Evolutionary conservation across 2,797 vertebrate genomes (phyloP).

Genomic region (Microhierax caerulescens): DNA sequence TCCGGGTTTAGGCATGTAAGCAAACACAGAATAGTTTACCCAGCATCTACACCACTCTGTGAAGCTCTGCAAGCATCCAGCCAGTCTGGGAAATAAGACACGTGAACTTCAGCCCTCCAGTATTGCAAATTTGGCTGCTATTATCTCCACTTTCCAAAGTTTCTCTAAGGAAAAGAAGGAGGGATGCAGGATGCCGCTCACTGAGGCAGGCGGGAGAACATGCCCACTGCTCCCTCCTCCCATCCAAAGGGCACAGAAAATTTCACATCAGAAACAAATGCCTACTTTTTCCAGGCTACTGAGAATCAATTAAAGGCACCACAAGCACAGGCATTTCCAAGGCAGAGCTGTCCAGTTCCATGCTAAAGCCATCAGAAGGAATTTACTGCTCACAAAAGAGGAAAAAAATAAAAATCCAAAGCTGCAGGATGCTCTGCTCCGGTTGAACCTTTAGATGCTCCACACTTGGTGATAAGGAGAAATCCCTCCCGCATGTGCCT

Average conservation of each 20-base stretch:
- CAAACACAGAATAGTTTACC: not conserved
- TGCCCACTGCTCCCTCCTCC: not conserved
- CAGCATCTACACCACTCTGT: not conserved
- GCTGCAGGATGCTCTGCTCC: not conserved
- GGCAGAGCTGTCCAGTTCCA: not conserved
- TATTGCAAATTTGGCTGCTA: not conserved
- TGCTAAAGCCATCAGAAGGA: not conserved
- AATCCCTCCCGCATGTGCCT: not conserved
- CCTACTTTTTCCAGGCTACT: not conserved
- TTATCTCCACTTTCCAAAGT: not conserved
- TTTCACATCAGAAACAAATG: not conserved
- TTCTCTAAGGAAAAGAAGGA: not conserved
- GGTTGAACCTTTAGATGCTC: not conserved
- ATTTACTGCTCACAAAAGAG: not conserved
- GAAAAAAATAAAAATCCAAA: not conserved
- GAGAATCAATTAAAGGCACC: not conserved
- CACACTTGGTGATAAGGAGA: not conserved
- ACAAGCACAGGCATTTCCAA: fast-evolving
- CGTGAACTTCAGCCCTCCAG: not conserved
- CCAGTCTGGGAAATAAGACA: not conserved
- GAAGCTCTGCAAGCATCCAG: not conserved
- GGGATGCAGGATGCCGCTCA: not conserved
- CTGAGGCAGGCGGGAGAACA: not conserved
- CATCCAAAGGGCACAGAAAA: not conserved
- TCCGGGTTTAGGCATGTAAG: not conserved